These are phyloP conservation scores for Leptinotarsa tumamoca DNA, from an alignment of 2,888 invertebrate species.

Conservation along the genomic window DNA sequence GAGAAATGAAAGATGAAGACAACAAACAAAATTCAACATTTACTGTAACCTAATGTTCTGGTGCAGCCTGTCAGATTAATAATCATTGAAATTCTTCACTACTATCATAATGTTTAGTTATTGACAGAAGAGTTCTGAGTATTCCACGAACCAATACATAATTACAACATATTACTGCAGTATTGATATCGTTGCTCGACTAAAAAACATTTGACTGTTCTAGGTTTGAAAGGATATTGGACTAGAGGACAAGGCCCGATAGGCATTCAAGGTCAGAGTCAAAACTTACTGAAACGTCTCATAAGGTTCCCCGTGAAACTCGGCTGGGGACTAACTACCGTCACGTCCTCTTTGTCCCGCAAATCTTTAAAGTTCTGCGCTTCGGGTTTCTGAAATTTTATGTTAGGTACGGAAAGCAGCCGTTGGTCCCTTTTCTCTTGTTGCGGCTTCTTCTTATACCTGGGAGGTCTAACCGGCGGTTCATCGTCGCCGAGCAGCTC, in stretches of 20 bases:
- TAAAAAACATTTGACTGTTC: constrained; percentile 40
- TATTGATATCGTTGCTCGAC: background rate
- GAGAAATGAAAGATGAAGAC: too few relatives aligned
- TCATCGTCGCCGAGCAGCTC: constrained; percentile 70
- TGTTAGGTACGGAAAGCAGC: constrained; percentile 82
- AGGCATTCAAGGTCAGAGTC: constrained; percentile 40
- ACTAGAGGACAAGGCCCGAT: constrained; percentile 32
- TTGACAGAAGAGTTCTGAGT: too few relatives aligned
- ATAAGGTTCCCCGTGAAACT: constrained; percentile 80
- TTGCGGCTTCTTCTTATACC: constrained; percentile 67
- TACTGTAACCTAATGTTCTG: too few relatives aligned
- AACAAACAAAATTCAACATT: too few relatives aligned
- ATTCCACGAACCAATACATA: too few relatives aligned
- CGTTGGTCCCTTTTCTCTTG: constrained; percentile 71
- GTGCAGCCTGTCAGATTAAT: too few relatives aligned
- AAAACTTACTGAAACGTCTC: constrained; percentile 90
- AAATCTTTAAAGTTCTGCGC: constrained; percentile 69
- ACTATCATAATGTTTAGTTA: too few relatives aligned
- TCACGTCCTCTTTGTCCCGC: constrained; percentile 68
- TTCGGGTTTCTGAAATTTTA: constrained; percentile 72
- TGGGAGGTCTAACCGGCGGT: constrained; percentile 71
- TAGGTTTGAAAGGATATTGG: constrained; percentile 30
- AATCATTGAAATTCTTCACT: too few relatives aligned
- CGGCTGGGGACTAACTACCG: constrained; percentile 62
- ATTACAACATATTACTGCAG: too few relatives aligned